Conservation (phyloP, 2,797 vertebrate species). For the Acipenser ruthenus region DNA sequence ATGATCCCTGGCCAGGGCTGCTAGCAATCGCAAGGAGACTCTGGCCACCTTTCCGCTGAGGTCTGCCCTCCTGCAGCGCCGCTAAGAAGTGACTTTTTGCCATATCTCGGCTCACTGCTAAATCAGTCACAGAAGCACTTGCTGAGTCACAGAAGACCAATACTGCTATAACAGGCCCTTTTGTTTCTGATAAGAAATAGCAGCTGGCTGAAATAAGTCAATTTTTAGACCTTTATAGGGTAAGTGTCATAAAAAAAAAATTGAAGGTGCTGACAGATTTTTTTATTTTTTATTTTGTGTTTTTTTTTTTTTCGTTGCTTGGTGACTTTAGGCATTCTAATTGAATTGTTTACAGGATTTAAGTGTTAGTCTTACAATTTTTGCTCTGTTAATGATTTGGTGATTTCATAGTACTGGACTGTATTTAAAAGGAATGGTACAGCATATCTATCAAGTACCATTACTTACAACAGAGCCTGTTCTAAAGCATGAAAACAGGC, state of each 20-base stretch:
- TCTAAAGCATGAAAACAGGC: too few species aligned
- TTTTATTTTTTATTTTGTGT: not conserved
- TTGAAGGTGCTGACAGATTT: not conserved
- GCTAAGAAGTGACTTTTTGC: conserved; percentile 33
- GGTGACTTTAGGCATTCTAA: too few species aligned
- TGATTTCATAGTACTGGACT: not conserved
- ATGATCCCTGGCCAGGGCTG: not conserved
- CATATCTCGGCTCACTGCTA: conserved; percentile 26
- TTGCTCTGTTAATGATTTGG: not conserved
- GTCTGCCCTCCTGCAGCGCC: conserved; percentile 4
- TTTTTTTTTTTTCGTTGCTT: not conserved
- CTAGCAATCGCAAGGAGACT: not conserved
- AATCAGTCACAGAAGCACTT: conserved; percentile 26
- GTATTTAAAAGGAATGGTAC: too few species aligned
- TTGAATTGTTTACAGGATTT: not conserved
- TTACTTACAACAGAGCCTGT: too few species aligned
- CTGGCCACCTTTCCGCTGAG: not conserved
- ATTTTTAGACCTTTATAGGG: conserved; percentile 25
- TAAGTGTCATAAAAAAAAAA: conserved; percentile 18
- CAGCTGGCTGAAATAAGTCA: conserved; percentile 51
- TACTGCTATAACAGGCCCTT: conserved; percentile 37
- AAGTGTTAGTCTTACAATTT: not conserved
- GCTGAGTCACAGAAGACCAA: conserved; percentile 46
- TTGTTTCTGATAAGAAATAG: conserved; percentile 47
- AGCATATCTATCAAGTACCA: too few species aligned